Percentiles rank a stretch among this genome's conserved stretches.
phyloP scores from a whole-genome alignment of 2,113 vertebrate genomes.

The Silurus asotus region DNA sequence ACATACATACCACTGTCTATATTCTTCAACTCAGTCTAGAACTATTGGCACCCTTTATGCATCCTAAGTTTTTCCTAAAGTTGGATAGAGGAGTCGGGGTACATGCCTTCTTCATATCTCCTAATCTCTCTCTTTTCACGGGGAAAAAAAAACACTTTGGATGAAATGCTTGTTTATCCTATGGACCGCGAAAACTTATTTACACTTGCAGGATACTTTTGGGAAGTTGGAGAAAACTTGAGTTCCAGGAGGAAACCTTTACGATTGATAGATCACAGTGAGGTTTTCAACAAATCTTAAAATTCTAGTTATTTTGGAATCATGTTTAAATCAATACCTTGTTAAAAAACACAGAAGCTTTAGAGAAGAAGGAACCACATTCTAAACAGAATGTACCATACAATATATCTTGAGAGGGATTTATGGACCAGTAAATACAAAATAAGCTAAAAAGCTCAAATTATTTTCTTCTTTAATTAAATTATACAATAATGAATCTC shows the following conservation, averaged over 20 bases:
- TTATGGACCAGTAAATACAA: too few relatives aligned
- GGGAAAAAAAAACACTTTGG: not conserved
- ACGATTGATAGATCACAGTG: not conserved
- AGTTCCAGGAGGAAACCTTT: not conserved
- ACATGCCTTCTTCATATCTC: not conserved
- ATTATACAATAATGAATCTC: too few relatives aligned
- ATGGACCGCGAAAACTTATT: not conserved
- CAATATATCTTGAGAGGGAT: too few relatives aligned
- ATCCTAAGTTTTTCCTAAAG: not conserved
- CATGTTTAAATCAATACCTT: not conserved
- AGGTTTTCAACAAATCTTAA: not conserved
- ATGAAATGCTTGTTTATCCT: not conserved
- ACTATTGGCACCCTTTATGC: not conserved
- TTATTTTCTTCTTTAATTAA: too few relatives aligned
- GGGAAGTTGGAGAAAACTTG: not conserved
- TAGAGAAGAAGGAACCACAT: too few relatives aligned
- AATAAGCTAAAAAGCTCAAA: too few relatives aligned
- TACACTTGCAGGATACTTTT: not conserved
- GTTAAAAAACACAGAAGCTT: not conserved
- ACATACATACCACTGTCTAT: not conserved
- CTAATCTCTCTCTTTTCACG: not conserved
- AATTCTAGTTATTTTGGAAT: not conserved
- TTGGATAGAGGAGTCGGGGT: not conserved
- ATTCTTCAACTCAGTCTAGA: not conserved
- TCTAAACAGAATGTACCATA: too few relatives aligned